phyloP scores from a whole-genome alignment of 2,888 invertebrate species.

The Unio pictorum region DNA sequence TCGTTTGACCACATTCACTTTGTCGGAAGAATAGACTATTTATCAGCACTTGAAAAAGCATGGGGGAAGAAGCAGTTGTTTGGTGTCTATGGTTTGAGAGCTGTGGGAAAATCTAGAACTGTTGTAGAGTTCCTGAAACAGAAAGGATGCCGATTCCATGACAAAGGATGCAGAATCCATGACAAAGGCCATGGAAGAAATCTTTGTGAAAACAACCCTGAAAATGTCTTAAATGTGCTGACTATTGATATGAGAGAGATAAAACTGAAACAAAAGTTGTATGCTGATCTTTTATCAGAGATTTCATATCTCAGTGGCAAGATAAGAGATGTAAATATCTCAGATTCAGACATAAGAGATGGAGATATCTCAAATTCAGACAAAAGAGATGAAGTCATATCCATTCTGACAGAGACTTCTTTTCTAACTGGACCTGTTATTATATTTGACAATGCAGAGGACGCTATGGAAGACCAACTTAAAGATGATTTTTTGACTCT shows the following conservation, averaged over 20 bases:
- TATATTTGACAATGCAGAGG: conserved; percentile 15
- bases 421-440: conserved; percentile 1
- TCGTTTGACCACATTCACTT: not conserved
- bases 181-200: too few species aligned
- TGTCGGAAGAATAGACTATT: conserved; percentile 8
- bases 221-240: too few species aligned
- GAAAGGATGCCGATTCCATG: too few species aligned
- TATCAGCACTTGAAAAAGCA: not conserved
- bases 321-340: not conserved
- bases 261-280: too few species aligned
- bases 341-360: too few species aligned
- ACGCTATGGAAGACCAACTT: conserved; percentile 2
- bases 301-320: not conserved
- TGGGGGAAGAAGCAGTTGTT: conserved; percentile 11
- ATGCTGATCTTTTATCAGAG: too few species aligned
- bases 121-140: conserved; percentile 7
- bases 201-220: too few species aligned
- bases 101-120: conserved; percentile 15
- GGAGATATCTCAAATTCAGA: not conserved
- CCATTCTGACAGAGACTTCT: not conserved
- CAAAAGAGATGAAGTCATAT: not conserved
- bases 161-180: too few species aligned
- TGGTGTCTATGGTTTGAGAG: conserved; percentile 14
- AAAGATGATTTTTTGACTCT: conserved; percentile 6
- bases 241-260: too few species aligned